These are phyloP conservation scores for Aplysina aerophoba DNA, from an alignment of 37 sponge, comb jelly and placozoan genomes.

Conservation along the genomic window DNA sequence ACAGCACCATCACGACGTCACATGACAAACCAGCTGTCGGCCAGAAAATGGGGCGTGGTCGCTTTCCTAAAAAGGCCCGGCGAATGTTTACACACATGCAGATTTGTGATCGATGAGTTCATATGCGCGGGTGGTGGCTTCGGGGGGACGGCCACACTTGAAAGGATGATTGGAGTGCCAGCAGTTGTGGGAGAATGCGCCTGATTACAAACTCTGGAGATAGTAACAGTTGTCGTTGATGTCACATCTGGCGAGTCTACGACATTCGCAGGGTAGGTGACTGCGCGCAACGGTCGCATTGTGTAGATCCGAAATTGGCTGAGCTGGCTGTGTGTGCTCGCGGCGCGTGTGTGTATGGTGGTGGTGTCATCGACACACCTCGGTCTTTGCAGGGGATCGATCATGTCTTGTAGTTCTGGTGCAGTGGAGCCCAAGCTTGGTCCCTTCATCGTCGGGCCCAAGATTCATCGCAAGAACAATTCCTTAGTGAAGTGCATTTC, in stretches of 20 bases:
- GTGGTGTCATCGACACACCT: too few species aligned
- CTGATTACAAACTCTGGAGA: not conserved
- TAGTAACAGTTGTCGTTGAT: not conserved
- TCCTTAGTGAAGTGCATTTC: slow-evolving; percentile 10
- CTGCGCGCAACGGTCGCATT: too few species aligned
- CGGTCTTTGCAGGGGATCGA: too few species aligned
- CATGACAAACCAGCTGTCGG: not conserved
- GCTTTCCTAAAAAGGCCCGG: too few species aligned
- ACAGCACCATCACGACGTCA: too few species aligned
- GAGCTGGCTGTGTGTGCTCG: too few species aligned
- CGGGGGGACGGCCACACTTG: not conserved
- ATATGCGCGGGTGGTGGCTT: not conserved
- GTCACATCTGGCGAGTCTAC: not conserved
- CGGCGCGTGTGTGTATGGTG: too few species aligned
- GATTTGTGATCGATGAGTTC: not conserved
- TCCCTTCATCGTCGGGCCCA: not conserved
- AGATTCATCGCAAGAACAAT: slow-evolving; percentile 17
- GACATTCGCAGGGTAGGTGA: too few species aligned
- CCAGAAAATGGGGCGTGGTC: not conserved
- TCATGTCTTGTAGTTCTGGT: too few species aligned
- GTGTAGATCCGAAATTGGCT: too few species aligned
- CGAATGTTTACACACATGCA: slow-evolving; percentile 5
- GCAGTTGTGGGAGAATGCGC: slow-evolving; percentile 5
- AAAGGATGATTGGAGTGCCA: slow-evolving; percentile 17
- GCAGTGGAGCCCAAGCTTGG: not conserved